Evolutionary conservation across 2,113 vertebrate genomes (phyloP).

Genomic region (Noctilio leporinus): DNA sequence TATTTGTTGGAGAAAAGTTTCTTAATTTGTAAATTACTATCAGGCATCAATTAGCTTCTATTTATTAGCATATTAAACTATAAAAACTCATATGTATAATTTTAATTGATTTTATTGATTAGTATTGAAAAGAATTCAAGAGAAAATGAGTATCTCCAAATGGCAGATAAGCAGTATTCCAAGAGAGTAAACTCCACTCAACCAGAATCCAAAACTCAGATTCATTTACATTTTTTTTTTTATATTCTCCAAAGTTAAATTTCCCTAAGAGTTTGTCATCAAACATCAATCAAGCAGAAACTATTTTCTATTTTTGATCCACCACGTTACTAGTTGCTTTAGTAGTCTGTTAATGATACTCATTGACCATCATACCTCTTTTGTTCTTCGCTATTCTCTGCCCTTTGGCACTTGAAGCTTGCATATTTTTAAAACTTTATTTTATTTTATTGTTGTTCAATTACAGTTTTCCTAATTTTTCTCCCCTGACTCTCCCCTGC

Average conservation of each 20-base stretch:
- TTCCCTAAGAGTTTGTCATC: neutral
- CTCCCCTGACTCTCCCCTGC: too few relatives aligned
- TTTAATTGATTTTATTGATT: constrained; percentile 10
- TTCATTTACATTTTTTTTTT: neutral
- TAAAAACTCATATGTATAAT: neutral
- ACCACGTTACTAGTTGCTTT: neutral
- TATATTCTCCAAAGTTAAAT: neutral
- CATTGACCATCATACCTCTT: neutral
- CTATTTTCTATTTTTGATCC: neutral
- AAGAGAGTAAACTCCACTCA: neutral
- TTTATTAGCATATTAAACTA: neutral
- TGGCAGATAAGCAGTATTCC: neutral
- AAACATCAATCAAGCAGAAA: neutral
- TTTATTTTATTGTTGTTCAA: too few relatives aligned
- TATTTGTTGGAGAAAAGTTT: neutral
- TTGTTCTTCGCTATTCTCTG: neutral
- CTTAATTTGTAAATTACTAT: neutral
- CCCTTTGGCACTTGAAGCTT: neutral
- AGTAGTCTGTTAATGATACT: neutral
- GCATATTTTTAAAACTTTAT: neutral
- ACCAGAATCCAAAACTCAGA: neutral
- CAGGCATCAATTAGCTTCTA: neutral
- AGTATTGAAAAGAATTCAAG: neutral
- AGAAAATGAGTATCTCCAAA: neutral
- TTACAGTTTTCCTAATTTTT: too few relatives aligned